A percentile compares a stretch with the other conserved stretches of the same genome.
Conservation (phyloP, 2,797 vertebrate genomes). For the Smutsia temminckii region DNA sequence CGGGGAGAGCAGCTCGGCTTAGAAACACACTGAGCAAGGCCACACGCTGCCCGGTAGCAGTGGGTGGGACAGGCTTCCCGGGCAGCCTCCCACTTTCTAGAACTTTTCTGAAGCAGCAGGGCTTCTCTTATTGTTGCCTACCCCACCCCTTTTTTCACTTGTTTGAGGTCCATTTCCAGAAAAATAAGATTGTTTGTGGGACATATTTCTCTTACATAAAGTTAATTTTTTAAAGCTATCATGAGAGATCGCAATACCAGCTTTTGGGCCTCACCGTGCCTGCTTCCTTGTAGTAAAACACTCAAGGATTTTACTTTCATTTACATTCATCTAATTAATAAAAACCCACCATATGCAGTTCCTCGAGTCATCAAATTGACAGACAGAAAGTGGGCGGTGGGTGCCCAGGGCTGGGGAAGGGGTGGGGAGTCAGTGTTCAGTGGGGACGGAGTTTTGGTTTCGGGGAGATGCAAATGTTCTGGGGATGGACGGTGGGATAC, state of each 20-base stretch:
- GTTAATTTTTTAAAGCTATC: background rate
- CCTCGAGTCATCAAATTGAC: background rate
- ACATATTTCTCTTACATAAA: background rate
- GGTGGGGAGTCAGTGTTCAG: background rate
- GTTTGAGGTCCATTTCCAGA: background rate
- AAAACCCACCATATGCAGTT: background rate
- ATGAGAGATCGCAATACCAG: background rate
- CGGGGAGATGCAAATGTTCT: background rate
- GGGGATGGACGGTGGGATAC: background rate
- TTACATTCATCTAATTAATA: background rate
- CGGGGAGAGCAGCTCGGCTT: background rate
- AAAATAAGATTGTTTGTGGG: background rate
- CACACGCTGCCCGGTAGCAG: too few relatives aligned
- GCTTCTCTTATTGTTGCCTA: background rate
- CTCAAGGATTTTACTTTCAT: background rate
- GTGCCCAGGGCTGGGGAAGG: background rate
- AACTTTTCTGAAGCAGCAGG: background rate
- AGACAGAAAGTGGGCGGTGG: background rate
- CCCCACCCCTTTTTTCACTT: background rate
- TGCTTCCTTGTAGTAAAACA: background rate
- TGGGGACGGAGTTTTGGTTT: background rate
- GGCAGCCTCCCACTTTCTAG: background rate
- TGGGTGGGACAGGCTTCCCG: background rate
- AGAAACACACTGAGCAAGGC: rapidly evolving
- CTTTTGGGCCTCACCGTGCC: background rate